Percentiles rank a stretch among this genome's conserved stretches.
phyloP scores from a whole-genome alignment of 2,113 vertebrate genomes.

The Saccopteryx leptura region DNA sequence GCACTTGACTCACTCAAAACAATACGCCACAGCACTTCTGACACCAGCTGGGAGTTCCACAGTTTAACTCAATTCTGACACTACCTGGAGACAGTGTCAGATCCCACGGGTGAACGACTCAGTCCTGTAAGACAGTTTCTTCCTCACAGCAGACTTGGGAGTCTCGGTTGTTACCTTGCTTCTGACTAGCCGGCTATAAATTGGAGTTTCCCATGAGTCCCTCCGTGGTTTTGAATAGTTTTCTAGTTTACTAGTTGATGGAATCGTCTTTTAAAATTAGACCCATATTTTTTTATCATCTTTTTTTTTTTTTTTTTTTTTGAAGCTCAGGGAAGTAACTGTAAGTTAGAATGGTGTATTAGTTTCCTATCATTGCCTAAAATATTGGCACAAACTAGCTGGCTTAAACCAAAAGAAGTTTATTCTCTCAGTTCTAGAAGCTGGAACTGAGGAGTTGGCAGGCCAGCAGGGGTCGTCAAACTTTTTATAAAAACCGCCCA shows the following conservation, averaged over 20 bases:
- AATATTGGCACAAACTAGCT: too few relatives aligned
- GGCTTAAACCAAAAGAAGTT: background rate
- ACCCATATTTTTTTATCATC: background rate
- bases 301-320: background rate
- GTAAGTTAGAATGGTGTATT: background rate
- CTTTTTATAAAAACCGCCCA: too few relatives aligned
- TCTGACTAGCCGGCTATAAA: background rate
- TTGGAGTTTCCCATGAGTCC: background rate
- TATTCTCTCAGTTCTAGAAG: background rate
- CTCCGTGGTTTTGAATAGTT: background rate
- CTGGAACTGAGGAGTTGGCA: background rate
- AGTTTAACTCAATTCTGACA: background rate
- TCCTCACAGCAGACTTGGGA: background rate
- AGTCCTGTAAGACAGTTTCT: background rate
- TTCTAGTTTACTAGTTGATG: background rate
- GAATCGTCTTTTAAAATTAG: background rate
- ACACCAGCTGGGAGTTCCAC: background rate
- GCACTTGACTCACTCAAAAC: background rate
- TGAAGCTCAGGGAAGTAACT: background rate
- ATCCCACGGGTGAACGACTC: background rate
- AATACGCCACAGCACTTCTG: background rate
- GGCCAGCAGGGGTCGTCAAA: too few relatives aligned
- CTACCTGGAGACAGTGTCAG: background rate
- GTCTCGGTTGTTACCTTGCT: background rate
- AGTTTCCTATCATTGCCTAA: background rate